Evolutionary conservation across 2,888 invertebrate species (phyloP).

Genomic region (Tryphoninae sp.): DNA sequence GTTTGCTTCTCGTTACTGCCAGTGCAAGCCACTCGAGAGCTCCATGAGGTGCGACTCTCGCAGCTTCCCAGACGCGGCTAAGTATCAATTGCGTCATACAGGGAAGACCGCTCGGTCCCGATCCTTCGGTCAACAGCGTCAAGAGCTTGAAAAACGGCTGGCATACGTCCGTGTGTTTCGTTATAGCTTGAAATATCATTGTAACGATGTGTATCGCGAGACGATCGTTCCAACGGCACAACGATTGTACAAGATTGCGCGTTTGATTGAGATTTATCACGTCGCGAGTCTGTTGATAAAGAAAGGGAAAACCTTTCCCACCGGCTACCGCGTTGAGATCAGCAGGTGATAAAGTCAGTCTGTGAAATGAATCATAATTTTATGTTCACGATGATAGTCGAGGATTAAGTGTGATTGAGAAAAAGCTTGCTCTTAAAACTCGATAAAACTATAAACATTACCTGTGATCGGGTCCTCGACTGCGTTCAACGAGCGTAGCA

Average conservation of each 20-base stretch:
- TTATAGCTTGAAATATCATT: conserved; percentile 95
- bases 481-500: conserved; percentile 93
- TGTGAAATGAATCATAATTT: conserved; percentile 73
- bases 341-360: conserved; percentile 88
- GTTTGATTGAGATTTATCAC: conserved; percentile 96
- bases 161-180: conserved; percentile 94
- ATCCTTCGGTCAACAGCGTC: conserved; percentile 92
- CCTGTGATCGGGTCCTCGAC: conserved; percentile 88
- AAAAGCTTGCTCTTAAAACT: not conserved
- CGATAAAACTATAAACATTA: conserved; percentile 47
- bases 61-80: conserved; percentile 94
- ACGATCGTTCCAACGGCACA: conserved; percentile 95
- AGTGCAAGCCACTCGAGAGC: conserved; percentile 94
- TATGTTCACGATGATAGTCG: not conserved
- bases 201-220: conserved; percentile 93
- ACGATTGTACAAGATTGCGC: conserved; percentile 93
- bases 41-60: conserved; percentile 94
- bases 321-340: conserved; percentile 93
- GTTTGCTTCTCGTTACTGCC: conserved; percentile 91
- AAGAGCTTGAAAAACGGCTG: conserved; percentile 96
- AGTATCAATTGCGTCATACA: conserved; percentile 95
- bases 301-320: conserved; percentile 96
- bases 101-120: conserved; percentile 91
- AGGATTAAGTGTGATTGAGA: conserved; percentile 14
- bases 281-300: conserved; percentile 97